phyloP scores from a whole-genome alignment of 1,140 invertebrate species.

The Pogonomyrmex californicus region DNA sequence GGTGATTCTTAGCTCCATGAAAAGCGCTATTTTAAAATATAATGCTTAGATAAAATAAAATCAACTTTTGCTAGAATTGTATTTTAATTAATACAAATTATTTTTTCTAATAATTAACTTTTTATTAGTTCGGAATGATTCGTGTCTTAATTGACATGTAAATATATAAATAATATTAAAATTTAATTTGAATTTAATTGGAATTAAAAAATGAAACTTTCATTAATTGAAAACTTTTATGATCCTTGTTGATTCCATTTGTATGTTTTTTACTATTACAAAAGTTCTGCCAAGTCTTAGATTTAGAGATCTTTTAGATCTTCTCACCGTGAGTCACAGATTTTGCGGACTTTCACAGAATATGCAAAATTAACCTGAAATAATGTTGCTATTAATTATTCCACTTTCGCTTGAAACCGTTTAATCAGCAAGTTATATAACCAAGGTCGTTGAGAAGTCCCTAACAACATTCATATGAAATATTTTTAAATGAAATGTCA shows the following conservation, averaged over 20 bases:
- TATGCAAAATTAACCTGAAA: background rate
- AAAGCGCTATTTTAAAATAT: background rate
- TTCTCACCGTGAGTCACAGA: conserved; percentile 16
- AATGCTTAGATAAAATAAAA: background rate
- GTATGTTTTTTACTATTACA: background rate
- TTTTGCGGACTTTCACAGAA: conserved; percentile 17
- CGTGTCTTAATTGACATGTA: background rate
- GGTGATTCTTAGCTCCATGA: background rate
- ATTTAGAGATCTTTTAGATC: background rate
- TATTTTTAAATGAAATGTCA: background rate
- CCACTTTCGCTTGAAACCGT: background rate
- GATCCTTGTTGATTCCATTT: background rate
- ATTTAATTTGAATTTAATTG: background rate
- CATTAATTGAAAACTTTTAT: background rate
- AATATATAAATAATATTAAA: background rate
- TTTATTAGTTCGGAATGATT: background rate
- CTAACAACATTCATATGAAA: background rate
- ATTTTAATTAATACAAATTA: background rate
- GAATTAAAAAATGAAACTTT: background rate
- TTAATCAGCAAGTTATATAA: background rate
- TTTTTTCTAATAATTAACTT: background rate
- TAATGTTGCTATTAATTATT: conserved; percentile 25
- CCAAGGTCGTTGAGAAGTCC: background rate
- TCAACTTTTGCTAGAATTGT: background rate
- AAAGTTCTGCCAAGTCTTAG: conserved; percentile 5